Evolutionary conservation across 1,140 invertebrate genomes (phyloP), one percentile per base, ranked within the genome.

Genomic region (Nephotettix cincticeps): DNA sequence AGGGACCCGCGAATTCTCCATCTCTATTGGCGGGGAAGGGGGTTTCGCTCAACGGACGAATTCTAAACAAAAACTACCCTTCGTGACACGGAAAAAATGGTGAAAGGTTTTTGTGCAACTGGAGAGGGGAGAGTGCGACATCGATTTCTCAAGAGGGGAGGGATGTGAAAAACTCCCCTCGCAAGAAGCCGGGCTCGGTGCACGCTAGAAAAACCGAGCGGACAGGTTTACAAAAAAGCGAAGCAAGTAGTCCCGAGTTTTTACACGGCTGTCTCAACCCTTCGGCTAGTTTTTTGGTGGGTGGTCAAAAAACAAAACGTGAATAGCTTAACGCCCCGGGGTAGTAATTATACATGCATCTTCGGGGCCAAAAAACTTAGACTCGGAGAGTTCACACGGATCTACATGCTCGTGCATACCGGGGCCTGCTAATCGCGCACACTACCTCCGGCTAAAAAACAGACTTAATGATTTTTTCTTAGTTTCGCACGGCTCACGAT

Each of bases 271-370:
- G 32, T 2, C 17, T n/a, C 51, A 14, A 30, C 70, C 27, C 25
- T 61, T 29, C 40, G 71, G 67, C 45, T 43, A 72, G 45, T 73
- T 73, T 73, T 72, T 72, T 71, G 56, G 56, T 65, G 29, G 58
- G 68, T 71, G 58, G 63, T 30, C 43, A 58, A 56, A 70, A 66
- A 64, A 69, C 45, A 67, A 71, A 63, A 45, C 54, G 29, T 70
- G 19, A 51, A n/a, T 68, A 56, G 17, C 47, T 23, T 51, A n/a
- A 51, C 47, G 21, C 47, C 47, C 47, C 47, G 36, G 14, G 40
- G 63, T 36, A 23, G 65, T 56, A 72, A 73, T 30, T 72, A 69
- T 61, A 40, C 32, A 36, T 36, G 32, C 32, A 36, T 36, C 32
- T 36, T 36, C 32, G 32, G 32, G 32, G 4, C 21, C 1, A 30